A percentile compares a stretch with the other conserved stretches of the same genome.
Evolutionary conservation across 2,888 invertebrate genomes (phyloP).

Genomic region (Dascillus cervinus): DNA sequence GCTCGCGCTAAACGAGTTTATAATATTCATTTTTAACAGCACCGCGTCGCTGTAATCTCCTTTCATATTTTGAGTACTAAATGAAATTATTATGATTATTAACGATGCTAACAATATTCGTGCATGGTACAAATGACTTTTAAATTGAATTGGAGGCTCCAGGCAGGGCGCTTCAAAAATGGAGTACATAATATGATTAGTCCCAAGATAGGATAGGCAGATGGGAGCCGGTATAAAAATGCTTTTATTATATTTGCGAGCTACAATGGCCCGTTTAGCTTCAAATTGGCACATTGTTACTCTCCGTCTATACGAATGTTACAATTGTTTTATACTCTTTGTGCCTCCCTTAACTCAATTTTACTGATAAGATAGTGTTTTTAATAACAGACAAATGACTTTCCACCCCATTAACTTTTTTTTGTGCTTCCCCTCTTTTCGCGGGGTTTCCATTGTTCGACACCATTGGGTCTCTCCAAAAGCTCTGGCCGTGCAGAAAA

Average conservation of each 20-base stretch:
- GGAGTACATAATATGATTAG: slow-evolving; percentile 59
- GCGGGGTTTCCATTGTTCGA: no score
- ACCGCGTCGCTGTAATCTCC: slow-evolving; percentile 27
- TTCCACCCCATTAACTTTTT: slow-evolving; percentile 22
- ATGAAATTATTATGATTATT: slow-evolving; percentile 45
- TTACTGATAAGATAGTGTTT: slow-evolving; percentile 31
- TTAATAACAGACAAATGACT: slow-evolving; percentile 31
- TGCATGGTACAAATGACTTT: slow-evolving; percentile 57
- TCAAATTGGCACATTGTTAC: slow-evolving; percentile 40
- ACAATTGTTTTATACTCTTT: slow-evolving; percentile 33
- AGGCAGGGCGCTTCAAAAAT: slow-evolving; percentile 50
- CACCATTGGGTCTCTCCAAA: no score
- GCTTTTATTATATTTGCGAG: slow-evolving; percentile 37
- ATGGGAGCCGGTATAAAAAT: slow-evolving; percentile 43
- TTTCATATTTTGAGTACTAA: slow-evolving; percentile 36
- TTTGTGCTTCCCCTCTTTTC: no score
- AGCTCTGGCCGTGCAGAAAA: no score
- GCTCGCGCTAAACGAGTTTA: slow-evolving; percentile 29
- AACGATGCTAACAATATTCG: slow-evolving; percentile 43
- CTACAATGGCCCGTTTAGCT: slow-evolving; percentile 37
- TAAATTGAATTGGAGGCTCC: slow-evolving; percentile 55
- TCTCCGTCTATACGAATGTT: slow-evolving; percentile 17
- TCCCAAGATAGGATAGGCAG: slow-evolving; percentile 45
- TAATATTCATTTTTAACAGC: slow-evolving; percentile 31
- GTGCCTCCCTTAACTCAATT: slow-evolving; percentile 29